Conservation (phyloP, 2,113 vertebrate species). For the Corythornis vintsioides region DNA sequence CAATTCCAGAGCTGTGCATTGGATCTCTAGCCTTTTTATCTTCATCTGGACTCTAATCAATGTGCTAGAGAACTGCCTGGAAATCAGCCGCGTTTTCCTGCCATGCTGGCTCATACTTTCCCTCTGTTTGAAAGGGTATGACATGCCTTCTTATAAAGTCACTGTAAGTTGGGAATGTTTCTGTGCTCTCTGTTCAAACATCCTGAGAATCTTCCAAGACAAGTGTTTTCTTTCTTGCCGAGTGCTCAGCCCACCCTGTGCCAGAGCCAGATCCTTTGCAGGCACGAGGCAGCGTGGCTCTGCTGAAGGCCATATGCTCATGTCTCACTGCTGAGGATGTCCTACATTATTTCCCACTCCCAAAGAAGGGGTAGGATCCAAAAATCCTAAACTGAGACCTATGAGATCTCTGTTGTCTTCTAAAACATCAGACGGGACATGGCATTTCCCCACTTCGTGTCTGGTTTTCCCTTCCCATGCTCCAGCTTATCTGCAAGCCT, state of each 20-base stretch:
- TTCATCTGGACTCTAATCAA: conserved; percentile 50
- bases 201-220: not conserved
- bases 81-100: not conserved
- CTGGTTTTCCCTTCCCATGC: conserved; percentile 26
- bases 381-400: not conserved
- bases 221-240: not conserved
- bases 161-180: not conserved
- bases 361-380: not conserved
- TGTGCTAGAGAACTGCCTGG: not conserved
- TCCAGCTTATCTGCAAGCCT: conserved; percentile 37
- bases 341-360: not conserved
- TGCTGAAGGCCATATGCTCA: not conserved
- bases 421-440: not conserved
- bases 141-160: not conserved
- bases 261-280: not conserved
- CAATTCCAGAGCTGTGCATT: not conserved
- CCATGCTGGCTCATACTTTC: conserved; percentile 31
- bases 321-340: not conserved
- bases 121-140: conserved; percentile 6
- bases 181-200: not conserved
- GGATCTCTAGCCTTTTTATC: conserved; percentile 19
- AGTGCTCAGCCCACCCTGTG: not conserved
- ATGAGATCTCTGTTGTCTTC: not conserved
- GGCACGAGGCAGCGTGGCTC: not conserved
- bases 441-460: not conserved